phyloP scores from a whole-genome alignment of 2,797 vertebrate species.

The Esox masquinongy region DNA sequence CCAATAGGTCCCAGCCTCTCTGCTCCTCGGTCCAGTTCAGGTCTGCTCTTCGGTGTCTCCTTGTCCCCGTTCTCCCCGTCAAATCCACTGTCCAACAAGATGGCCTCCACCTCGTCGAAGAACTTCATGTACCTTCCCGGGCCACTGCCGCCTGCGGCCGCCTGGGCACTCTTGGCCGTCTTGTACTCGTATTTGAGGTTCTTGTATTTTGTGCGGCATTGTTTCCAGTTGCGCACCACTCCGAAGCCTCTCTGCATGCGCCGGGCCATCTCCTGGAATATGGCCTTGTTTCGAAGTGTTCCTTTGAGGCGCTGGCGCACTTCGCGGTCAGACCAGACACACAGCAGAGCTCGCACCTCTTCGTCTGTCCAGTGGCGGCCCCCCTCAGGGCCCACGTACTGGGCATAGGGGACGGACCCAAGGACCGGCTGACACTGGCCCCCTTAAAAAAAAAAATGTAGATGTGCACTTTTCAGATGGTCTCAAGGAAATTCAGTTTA shows the following conservation, averaged over 20 bases:
- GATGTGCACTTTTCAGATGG: neutral
- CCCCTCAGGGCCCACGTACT: conserved; percentile 78
- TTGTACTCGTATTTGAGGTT: conserved; percentile 92
- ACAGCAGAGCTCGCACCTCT: conserved; percentile 85
- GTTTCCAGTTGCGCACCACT: conserved; percentile 89
- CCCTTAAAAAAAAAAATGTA: conserved; percentile 42
- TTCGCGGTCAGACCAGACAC: conserved; percentile 83
- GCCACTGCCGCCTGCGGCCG: conserved; percentile 64
- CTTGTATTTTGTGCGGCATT: conserved; percentile 92
- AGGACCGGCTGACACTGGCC: conserved; percentile 47
- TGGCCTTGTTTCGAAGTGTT: conserved; percentile 87
- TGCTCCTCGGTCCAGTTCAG: conserved; percentile 42
- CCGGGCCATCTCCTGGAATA: conserved; percentile 89
- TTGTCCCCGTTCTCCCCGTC: conserved; percentile 52
- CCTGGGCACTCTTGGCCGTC: conserved; percentile 78
- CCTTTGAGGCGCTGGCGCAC: conserved; percentile 82
- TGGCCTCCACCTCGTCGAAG: conserved; percentile 86
- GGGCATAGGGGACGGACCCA: conserved; percentile 59
- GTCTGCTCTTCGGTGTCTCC: conserved; percentile 54
- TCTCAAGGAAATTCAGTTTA: neutral
- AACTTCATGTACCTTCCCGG: conserved; percentile 86
- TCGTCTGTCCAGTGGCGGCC: conserved; percentile 90
- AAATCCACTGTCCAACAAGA: conserved; percentile 77
- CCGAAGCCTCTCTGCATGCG: conserved; percentile 84
- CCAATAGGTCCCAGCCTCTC: conserved; percentile 35